Conservation (phyloP, 2,888 invertebrate genomes). For the Myathropa florea region DNA sequence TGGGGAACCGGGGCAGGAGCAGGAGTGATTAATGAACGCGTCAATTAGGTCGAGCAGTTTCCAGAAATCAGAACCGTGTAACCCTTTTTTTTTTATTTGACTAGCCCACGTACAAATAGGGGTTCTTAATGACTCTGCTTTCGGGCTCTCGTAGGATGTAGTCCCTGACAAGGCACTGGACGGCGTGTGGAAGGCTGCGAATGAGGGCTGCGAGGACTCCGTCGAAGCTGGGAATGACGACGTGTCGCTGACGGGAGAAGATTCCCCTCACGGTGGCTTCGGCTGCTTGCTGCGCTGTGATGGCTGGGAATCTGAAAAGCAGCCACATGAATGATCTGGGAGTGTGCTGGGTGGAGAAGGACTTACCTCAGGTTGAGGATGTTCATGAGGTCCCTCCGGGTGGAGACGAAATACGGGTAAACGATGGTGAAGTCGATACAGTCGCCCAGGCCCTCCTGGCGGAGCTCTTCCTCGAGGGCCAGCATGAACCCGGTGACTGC, state of each 20-base stretch:
- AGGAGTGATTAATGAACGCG: constrained; percentile 62
- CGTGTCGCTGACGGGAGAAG: constrained; percentile 40
- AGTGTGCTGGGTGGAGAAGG: too few relatives aligned
- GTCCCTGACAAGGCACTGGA: constrained; percentile 59
- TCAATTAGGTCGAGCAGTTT: constrained; percentile 55
- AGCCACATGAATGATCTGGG: background rate
- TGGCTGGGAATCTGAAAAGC: constrained; percentile 63
- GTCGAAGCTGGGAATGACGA: constrained; percentile 64
- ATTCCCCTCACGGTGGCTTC: constrained; percentile 66
- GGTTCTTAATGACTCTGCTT: constrained; percentile 49
- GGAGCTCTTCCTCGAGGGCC: constrained; percentile 73
- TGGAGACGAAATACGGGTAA: constrained; percentile 76
- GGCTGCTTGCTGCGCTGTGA: constrained; percentile 61
- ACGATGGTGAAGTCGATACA: constrained; percentile 68
- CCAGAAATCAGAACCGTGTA: background rate
- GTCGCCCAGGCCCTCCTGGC: constrained; percentile 68
- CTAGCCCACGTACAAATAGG: constrained; percentile 39
- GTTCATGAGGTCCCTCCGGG: constrained; percentile 72
- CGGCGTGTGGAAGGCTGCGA: constrained; percentile 33
- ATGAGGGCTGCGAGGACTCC: constrained; percentile 14
- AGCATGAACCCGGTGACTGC: constrained; percentile 76
- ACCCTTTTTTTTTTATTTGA: constrained; percentile 31
- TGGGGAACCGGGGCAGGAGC: background rate
- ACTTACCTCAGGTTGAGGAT: constrained; percentile 63
- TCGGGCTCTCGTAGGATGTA: constrained; percentile 58